Base-by-base conservation (phyloP, 2,113 vertebrate species). In the Muntiacus muntjak region DNA sequence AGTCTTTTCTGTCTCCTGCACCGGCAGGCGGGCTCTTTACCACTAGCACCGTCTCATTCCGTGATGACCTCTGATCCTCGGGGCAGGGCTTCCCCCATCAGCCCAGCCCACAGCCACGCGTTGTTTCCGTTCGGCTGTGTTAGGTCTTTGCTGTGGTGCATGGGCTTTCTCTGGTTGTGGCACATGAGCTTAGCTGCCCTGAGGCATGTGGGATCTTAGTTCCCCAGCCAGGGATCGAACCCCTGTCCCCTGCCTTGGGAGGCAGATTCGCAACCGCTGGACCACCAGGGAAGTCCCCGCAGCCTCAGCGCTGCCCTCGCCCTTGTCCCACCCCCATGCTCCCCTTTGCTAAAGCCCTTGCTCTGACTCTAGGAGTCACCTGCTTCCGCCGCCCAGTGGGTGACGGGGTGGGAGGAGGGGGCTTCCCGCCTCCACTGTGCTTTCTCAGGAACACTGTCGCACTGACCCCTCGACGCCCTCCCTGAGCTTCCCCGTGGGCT, bases 361-460 rank as follows among this genome's bases (percentile, higher is more conserved):
- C 36, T 43, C 21, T 2, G 19, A n/a, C 12, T 11, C 7, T 8
- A 12, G 52, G 40, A 6, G 13, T 8, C 14, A 3, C 10, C 43
- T 50, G 13, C 13, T 11, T 50, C 33, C 47, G 8, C 21, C 1
- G 57, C 28, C 33, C 8, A 5, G 8, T 0, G 45, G 52, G 5
- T 47, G 40, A 28, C 6, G 7, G 55, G 9, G 10, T 1, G n/a
- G 10, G n/a, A 5, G 6, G 15, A 45, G 25, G 57, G 43, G n/a
- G 9, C 6, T 26, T 21, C 54, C 40, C 23, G n/a, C 30, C 47
- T 5, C 5, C 40, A 57, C 26, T 43, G 74, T 21, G 17, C 25
- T 92, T 71, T 82, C 36, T 4, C 1, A 2, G n/a, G 87, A 54
- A 64, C n/a, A 10, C 11, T 13, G n/a, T 30, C 0, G 1, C 23